Percentiles rank a stretch among this genome's conserved stretches.
These are phyloP conservation scores for Orius insidiosus DNA, from an alignment of 1,140 invertebrate species.

Conservation along the genomic window DNA sequence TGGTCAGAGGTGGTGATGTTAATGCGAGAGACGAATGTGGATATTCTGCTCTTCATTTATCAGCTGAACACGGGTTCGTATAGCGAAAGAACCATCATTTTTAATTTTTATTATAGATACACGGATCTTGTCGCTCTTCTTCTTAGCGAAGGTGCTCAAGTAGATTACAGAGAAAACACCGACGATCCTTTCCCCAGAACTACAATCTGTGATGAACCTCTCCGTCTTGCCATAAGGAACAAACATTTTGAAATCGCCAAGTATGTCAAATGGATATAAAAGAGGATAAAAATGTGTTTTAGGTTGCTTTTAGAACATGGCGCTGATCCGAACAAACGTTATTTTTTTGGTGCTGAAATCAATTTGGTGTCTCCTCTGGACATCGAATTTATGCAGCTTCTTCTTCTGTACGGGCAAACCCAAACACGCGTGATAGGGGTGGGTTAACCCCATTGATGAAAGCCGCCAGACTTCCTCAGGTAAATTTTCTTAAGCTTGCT, in stretches of 20 bases:
- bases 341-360: conserved; percentile 81
- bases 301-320: conserved; percentile 46
- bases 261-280: conserved; percentile 25
- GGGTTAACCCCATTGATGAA: conserved; percentile 80
- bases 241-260: conserved; percentile 50
- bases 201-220: conserved; percentile 60
- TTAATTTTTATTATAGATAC: conserved; percentile 30
- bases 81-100: conserved; percentile 6
- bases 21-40: conserved; percentile 77
- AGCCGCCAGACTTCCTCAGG: conserved; percentile 56
- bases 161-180: conserved; percentile 55
- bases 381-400: conserved; percentile 58
- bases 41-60: conserved; percentile 73
- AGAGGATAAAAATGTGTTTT: conserved; percentile 36
- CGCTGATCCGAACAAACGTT: conserved; percentile 57
- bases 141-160: conserved; percentile 57
- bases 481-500: conserved; percentile 20
- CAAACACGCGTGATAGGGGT: conserved; percentile 65
- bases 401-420: conserved; percentile 67
- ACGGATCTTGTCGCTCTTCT: conserved; percentile 54
- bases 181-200: conserved; percentile 34
- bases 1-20: conserved; percentile 63
- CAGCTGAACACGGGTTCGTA: conserved; percentile 61
- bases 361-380: conserved; percentile 63
- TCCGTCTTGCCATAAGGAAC: conserved; percentile 67